phyloP scores from a whole-genome alignment of 2,113 vertebrate genomes.

The Oncorhynchus keta region DNA sequence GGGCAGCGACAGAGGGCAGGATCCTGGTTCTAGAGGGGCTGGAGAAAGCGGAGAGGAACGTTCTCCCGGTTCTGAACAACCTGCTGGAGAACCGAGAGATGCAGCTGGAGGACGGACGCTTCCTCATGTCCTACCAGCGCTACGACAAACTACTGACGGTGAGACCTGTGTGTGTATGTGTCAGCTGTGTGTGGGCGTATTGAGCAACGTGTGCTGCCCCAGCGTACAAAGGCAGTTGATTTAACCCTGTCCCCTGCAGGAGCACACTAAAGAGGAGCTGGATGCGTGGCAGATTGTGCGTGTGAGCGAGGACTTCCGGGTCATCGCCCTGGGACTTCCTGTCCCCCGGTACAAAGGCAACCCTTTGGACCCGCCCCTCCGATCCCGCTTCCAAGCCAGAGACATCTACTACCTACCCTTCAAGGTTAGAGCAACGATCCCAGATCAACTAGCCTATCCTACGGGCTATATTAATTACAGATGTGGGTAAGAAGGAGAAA shows the following conservation, averaged over 20 bases:
- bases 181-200: too few relatives aligned
- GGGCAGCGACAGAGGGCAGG: slow-evolving; percentile 90
- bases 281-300: slow-evolving; percentile 93
- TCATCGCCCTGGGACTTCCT: slow-evolving; percentile 93
- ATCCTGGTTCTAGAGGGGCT: slow-evolving; percentile 93
- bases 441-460: neutral
- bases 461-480: neutral
- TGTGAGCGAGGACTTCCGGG: slow-evolving; percentile 95
- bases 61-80: slow-evolving; percentile 94
- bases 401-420: slow-evolving; percentile 94
- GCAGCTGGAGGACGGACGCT: slow-evolving; percentile 97
- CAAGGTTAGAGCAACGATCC: slow-evolving; percentile 73
- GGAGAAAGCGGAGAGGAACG: slow-evolving; percentile 94
- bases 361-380: slow-evolving; percentile 92
- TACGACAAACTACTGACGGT: slow-evolving; percentile 95
- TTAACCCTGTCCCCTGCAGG: slow-evolving; percentile 64
- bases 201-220: too few relatives aligned
- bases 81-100: slow-evolving; percentile 96
- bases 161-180: slow-evolving; percentile 23
- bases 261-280: slow-evolving; percentile 88
- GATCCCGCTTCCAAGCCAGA: slow-evolving; percentile 96
- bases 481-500: neutral
- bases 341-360: slow-evolving; percentile 94
- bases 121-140: slow-evolving; percentile 91
- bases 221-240: too few relatives aligned